A percentile compares a stretch with the other conserved stretches of the same genome.
phyloP scores from a whole-genome alignment of 2,113 vertebrate genomes.

The Hiodon alosoides region DNA sequence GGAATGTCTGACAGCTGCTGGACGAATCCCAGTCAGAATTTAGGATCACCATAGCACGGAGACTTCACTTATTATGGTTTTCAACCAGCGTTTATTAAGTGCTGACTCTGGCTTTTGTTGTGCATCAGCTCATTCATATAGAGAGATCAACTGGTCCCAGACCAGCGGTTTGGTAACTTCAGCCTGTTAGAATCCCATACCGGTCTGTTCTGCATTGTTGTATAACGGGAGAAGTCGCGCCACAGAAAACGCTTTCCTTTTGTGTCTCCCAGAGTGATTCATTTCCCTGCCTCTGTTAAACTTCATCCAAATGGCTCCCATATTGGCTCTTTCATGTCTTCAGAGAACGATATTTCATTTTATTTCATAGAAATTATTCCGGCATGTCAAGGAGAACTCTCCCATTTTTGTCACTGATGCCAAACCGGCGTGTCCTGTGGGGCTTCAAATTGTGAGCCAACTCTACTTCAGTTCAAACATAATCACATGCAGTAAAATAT shows the following conservation, averaged over 20 bases:
- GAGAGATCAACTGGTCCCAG: background rate
- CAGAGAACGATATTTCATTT: too few species aligned
- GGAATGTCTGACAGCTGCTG: background rate
- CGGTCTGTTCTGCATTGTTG: background rate
- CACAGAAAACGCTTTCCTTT: background rate
- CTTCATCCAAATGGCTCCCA: too few species aligned
- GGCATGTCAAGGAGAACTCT: too few species aligned
- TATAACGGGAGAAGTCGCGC: background rate
- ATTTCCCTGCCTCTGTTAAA: background rate
- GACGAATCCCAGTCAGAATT: slow-evolving; percentile 1
- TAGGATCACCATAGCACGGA: too few species aligned
- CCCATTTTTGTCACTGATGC: too few species aligned
- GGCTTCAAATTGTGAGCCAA: too few species aligned
- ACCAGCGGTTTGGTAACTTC: background rate
- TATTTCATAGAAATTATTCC: too few species aligned
- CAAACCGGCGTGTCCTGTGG: too few species aligned
- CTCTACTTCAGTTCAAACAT: too few species aligned
- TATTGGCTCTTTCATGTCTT: too few species aligned
- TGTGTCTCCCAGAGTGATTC: background rate
- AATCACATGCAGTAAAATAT: too few species aligned
- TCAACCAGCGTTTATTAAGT: slow-evolving; percentile 7
- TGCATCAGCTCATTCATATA: background rate
- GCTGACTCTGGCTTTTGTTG: slow-evolving; percentile 9
- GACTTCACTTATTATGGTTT: background rate
- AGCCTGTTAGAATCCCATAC: background rate